These are phyloP conservation scores for Leptocoma aspasia DNA, from an alignment of 2,113 vertebrate genomes.

Conservation along the genomic window DNA sequence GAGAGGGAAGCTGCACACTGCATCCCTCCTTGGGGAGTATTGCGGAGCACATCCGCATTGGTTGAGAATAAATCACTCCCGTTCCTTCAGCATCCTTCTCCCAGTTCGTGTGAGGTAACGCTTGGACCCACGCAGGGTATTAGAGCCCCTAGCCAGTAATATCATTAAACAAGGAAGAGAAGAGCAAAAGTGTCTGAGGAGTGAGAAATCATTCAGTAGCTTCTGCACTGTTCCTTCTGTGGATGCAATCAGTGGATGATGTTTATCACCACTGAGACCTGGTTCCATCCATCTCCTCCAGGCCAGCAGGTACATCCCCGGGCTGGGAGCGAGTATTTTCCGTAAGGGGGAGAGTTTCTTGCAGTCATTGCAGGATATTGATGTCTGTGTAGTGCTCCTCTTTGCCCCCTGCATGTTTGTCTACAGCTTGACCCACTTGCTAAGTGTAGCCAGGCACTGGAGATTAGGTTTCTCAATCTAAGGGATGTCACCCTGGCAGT, in stretches of 20 bases:
- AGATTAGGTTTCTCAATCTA: background rate
- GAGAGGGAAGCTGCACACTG: fast-evolving
- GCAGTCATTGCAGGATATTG: background rate
- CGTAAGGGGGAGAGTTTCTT: background rate
- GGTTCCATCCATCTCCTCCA: background rate
- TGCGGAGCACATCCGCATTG: fast-evolving
- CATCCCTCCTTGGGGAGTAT: background rate
- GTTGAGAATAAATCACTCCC: background rate
- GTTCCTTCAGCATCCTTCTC: background rate
- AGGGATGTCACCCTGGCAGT: background rate
- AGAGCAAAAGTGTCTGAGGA: background rate
- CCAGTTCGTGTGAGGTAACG: background rate
- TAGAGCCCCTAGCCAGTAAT: background rate
- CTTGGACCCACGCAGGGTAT: background rate
- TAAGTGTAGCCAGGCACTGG: background rate
- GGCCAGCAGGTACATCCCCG: background rate
- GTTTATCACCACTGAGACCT: background rate
- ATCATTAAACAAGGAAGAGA: background rate
- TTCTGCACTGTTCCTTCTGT: background rate
- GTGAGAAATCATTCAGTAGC: background rate
- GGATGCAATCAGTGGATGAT: background rate
- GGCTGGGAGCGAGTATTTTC: background rate
- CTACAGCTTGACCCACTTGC: background rate
- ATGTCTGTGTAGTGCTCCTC: background rate
- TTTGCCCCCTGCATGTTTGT: background rate